Evolutionary conservation across 2,797 vertebrate genomes (phyloP).

Genomic region (Thripadectes ignobilis): DNA sequence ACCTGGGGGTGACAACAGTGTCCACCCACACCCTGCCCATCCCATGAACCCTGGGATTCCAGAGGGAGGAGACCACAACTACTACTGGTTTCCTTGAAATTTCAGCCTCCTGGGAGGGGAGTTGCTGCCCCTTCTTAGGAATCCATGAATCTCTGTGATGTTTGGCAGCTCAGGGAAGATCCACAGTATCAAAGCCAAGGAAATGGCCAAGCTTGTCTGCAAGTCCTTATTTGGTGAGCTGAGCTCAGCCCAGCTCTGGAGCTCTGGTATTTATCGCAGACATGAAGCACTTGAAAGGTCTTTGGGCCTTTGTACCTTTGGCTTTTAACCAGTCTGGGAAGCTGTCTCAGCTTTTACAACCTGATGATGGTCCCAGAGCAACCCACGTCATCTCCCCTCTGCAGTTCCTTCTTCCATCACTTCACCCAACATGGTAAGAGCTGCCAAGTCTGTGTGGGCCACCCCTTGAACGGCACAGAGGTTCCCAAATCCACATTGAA

Average conservation of each 20-base stretch:
- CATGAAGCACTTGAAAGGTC: not conserved
- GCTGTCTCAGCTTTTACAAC: not conserved
- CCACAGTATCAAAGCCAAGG: not conserved
- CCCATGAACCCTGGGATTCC: not conserved
- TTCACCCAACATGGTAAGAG: not conserved
- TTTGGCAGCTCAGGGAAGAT: constrained; percentile 22
- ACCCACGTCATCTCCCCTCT: accelerated
- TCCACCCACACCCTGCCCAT: not conserved
- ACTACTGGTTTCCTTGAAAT: not conserved
- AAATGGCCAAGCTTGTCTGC: not conserved
- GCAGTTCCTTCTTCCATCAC: not conserved
- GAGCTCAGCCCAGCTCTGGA: not conserved
- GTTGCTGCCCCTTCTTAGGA: not conserved
- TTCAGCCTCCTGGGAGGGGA: accelerated
- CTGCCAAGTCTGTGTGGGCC: not conserved
- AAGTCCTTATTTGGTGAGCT: constrained; percentile 47
- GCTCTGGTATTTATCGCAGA: not conserved
- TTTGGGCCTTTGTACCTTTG: not conserved
- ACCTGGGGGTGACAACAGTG: not conserved
- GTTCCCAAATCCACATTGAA: not conserved
- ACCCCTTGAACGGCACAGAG: not conserved
- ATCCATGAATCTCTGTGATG: not conserved
- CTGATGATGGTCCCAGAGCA: not conserved
- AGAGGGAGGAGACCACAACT: not conserved
- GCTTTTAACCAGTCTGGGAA: not conserved